A percentile compares a stretch with the other conserved stretches of the same genome.
These are phyloP conservation scores for Tetraodon nigroviridis DNA, from an alignment of 2,113 vertebrate genomes.

Conservation along the genomic window DNA sequence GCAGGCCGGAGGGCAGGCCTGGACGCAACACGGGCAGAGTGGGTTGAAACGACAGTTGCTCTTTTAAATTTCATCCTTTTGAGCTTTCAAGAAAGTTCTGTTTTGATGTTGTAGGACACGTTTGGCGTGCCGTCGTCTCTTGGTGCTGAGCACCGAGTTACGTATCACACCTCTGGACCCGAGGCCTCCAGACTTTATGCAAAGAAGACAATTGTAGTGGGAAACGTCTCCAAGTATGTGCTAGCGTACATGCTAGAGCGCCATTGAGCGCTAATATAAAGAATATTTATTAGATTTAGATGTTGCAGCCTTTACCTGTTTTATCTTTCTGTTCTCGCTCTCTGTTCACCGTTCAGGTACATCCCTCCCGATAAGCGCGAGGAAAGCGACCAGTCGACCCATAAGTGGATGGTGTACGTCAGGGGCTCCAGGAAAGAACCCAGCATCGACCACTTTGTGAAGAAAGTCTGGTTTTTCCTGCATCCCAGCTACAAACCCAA, in stretches of 20 bases:
- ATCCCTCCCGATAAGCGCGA: conserved; percentile 97
- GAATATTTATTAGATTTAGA: background rate
- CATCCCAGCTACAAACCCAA: conserved; percentile 99
- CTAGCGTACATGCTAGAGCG: background rate
- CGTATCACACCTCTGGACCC: conserved; percentile 78
- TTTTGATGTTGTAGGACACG: conserved; percentile 75
- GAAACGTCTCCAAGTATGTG: conserved; percentile 94
- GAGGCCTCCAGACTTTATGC: conserved; percentile 90
- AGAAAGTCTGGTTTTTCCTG: conserved; percentile 99
- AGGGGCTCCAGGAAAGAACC: conserved; percentile 92
- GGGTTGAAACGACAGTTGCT: conserved; percentile 18
- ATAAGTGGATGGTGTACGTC: conserved; percentile 99
- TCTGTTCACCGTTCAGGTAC: conserved; percentile 75
- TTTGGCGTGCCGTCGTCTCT: conserved; percentile 75
- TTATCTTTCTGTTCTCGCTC: background rate
- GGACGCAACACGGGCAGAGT: conserved; percentile 82
- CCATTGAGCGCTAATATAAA: background rate
- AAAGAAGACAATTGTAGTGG: conserved; percentile 98
- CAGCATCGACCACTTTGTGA: conserved; percentile 96
- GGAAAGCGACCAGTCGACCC: conserved; percentile 97
- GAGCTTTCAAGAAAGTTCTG: background rate
- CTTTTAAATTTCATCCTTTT: background rate
- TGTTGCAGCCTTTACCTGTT: background rate
- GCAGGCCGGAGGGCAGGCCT: conserved; percentile 77
- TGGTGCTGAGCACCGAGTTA: conserved; percentile 78